Base-by-base conservation (phyloP, 2,888 invertebrate genomes). In the Monoplex corrugatus region DNA sequence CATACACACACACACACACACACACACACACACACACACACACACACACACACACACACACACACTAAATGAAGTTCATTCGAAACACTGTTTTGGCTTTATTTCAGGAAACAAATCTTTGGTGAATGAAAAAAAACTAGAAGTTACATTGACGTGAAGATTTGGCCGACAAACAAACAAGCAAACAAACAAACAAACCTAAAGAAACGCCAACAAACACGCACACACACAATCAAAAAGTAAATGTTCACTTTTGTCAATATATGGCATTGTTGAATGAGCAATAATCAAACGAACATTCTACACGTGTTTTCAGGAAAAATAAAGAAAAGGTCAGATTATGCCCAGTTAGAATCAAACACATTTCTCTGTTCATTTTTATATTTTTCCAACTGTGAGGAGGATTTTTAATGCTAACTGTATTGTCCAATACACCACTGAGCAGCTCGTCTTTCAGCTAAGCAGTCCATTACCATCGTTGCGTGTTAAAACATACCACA, bases 1-100 rank as follows among this genome's bases (percentile, higher is more conserved):
- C 75, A 40, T 19, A 40, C 75, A 40, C 75, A 78, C 75, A 40
- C 75, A 78, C 38, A 78, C 75, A 78, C 75, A 78, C 75, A 78
- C 75, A 78, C 75, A 78, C 40, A 40, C 16, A 63, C 3, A 3
- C 16, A 63, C 28, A 8, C 72, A 72, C 72, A 72, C 72, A 63
- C 63, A 63, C 63, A 63, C 63, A 63, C 63, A 63, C 23, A 63
- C 50, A 50, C 50, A 50, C 50, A 50, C 50, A 50, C 50, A 50
- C 50, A 50, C 50, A 50, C 50, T 13, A 16, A 50, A 16, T 84
- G 35, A 57, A 50, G 23, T 32, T 80, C 6, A 38, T 80, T n/a
- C n/a, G n/a, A n/a, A n/a, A n/a, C n/a, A n/a, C n/a, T n/a, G n/a
- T n/a, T n/a, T n/a, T n/a, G n/a, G n/a, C n/a, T n/a, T n/a, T n/a